Evolutionary conservation across 1,140 invertebrate species (phyloP).

Genomic region (Grapholita molesta): DNA sequence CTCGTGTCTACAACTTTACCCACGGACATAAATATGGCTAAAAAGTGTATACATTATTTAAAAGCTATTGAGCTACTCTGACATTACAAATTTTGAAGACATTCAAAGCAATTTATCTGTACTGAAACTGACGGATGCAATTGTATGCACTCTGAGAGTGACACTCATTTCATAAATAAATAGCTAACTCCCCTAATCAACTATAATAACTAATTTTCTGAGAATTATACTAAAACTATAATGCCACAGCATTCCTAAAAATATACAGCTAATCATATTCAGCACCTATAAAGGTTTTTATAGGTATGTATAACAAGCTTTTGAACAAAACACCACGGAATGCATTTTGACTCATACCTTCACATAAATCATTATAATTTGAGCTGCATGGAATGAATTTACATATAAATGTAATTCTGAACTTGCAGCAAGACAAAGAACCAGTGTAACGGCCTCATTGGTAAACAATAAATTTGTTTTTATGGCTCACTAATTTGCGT

Average conservation of each 20-base stretch:
- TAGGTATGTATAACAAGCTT: neutral
- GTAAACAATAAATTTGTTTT: conserved; percentile 14
- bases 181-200: too few relatives aligned
- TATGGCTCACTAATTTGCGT: neutral
- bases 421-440: conserved; percentile 8
- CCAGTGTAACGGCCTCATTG: conserved; percentile 11
- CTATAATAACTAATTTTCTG: too few relatives aligned
- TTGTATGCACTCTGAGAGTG: too few relatives aligned
- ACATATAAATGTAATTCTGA: conserved; percentile 15
- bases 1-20: neutral
- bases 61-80: too few relatives aligned
- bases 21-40: neutral
- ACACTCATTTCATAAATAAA: too few relatives aligned
- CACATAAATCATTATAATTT: conserved; percentile 17
- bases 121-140: too few relatives aligned
- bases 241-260: too few relatives aligned
- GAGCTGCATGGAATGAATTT: conserved; percentile 16
- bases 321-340: neutral
- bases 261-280: too few relatives aligned
- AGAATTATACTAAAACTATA: too few relatives aligned
- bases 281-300: neutral
- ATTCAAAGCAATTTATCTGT: too few relatives aligned
- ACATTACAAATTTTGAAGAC: too few relatives aligned
- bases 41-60: neutral
- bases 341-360: conserved; percentile 2